Conservation (phyloP, 2,888 invertebrate species). For the Apeira syringaria region DNA sequence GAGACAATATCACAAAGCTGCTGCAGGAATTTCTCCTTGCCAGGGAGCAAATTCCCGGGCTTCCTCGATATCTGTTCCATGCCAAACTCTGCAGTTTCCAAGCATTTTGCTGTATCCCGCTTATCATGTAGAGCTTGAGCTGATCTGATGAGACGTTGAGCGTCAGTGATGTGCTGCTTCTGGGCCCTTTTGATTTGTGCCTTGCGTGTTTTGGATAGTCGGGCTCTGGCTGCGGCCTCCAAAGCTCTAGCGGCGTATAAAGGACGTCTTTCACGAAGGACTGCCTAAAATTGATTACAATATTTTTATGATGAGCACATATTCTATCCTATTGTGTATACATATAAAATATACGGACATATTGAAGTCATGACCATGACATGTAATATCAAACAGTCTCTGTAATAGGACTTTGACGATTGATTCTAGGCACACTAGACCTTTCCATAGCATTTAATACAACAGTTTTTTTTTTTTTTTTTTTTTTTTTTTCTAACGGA, state of each 20-base stretch:
- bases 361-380: too few relatives aligned
- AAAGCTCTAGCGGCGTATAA: conserved; percentile 65
- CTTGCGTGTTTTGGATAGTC: conserved; percentile 57
- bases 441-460: too few relatives aligned
- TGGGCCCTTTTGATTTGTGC: conserved; percentile 57
- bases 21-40: conserved; percentile 65
- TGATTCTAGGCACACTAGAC: too few relatives aligned
- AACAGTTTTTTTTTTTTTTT: too few relatives aligned
- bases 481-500: too few relatives aligned
- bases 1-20: conserved; percentile 63
- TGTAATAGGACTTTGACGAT: too few relatives aligned
- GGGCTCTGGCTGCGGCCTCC: conserved; percentile 54
- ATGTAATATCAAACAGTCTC: too few relatives aligned
- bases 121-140: conserved; percentile 48
- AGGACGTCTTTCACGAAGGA: conserved; percentile 66
- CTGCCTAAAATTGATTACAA: too few relatives aligned
- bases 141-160: conserved; percentile 56
- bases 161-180: conserved; percentile 58
- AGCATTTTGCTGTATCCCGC: conserved; percentile 60
- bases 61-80: conserved; percentile 69
- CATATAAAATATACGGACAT: too few relatives aligned
- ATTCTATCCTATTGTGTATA: too few relatives aligned
- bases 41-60: conserved; percentile 55
- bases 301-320: too few relatives aligned
- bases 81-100: conserved; percentile 68